These are phyloP conservation scores for Danionella dracula DNA, from an alignment of 2,797 vertebrate genomes.

Conservation along the genomic window DNA sequence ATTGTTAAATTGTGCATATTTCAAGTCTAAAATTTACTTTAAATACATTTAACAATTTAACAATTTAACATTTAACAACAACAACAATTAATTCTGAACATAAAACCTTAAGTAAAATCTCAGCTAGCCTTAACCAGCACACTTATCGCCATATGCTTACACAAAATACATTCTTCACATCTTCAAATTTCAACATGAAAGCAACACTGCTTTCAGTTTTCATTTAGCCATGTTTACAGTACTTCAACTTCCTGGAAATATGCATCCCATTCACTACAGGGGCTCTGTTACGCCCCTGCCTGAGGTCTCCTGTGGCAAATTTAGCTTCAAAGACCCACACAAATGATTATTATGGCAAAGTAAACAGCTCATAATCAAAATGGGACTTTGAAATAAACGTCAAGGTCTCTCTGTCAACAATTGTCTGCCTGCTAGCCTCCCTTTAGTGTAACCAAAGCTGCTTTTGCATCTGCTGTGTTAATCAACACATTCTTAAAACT, in stretches of 20 bases:
- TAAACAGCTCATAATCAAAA: neutral
- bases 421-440: slow-evolving; percentile 21
- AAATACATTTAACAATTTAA: no score
- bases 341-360: slow-evolving; percentile 7
- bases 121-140: no score
- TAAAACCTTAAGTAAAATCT: no score
- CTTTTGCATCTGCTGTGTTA: slow-evolving; percentile 43
- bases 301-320: slow-evolving; percentile 4
- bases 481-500: no score
- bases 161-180: no score
- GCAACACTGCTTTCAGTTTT: neutral
- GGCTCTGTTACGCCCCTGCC: neutral
- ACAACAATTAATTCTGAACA: no score
- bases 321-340: neutral
- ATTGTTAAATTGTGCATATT: no score
- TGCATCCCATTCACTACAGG: neutral
- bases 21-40: no score
- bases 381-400: slow-evolving; percentile 7
- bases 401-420: slow-evolving; percentile 9
- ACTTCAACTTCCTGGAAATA: slow-evolving; percentile 11
- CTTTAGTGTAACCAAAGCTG: slow-evolving; percentile 37
- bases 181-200: neutral
- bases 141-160: no score
- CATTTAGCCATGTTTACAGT: neutral
- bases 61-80: no score